Base-by-base conservation (phyloP, 2,797 vertebrate genomes). In the Pteropus rufus region DNA sequence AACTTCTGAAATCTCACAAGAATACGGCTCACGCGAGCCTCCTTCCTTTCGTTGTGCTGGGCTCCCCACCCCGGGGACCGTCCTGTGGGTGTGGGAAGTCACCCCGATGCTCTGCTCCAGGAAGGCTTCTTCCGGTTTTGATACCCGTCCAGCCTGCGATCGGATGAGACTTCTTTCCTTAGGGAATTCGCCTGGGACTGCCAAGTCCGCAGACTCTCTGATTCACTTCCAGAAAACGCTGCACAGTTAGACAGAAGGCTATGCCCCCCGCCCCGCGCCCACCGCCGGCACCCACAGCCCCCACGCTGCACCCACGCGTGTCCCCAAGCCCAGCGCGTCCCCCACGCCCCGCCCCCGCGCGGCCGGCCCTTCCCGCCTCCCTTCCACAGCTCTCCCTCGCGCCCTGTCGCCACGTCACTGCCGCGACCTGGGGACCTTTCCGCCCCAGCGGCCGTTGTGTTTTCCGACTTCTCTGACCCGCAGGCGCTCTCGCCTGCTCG, bases 301-400 rank as follows among this genome's bases (percentile, higher is more conserved):
- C 46, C 46, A 19, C 9, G 21, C 56, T 5, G 6, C 41, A 11
- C 11, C 44, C 44, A 46, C 10, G 41, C 7, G 41, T 2, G 41
- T 44, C 39, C 39, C 39, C 39, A 41, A 36, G 36, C 36, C 36
- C 36, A 36, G 36, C 36, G 36, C 36, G 36, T 36, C 36, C 39
- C 39, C 39, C 39, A 6, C 36, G 36, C 36, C 36, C 36, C 36
- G 36, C 36, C 4, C 36, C 36, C 23, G 36, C 44, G 46, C n/a
- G 14, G 26, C 44, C 5, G 21, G 34, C 24, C 72, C 14, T 34
- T 46, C 44, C 23, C 19, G 44, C 15, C 26, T 29, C 19, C 80
- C 80, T 15, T 12, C 36, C 23, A 0, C 10, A 0, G 3, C 56
- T 34, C 49, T 31, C 41, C 1, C 15, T 31, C 34, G n/a, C 5